These are phyloP conservation scores for Solenopsis invicta DNA, from an alignment of 1,140 invertebrate genomes.

Conservation along the genomic window DNA sequence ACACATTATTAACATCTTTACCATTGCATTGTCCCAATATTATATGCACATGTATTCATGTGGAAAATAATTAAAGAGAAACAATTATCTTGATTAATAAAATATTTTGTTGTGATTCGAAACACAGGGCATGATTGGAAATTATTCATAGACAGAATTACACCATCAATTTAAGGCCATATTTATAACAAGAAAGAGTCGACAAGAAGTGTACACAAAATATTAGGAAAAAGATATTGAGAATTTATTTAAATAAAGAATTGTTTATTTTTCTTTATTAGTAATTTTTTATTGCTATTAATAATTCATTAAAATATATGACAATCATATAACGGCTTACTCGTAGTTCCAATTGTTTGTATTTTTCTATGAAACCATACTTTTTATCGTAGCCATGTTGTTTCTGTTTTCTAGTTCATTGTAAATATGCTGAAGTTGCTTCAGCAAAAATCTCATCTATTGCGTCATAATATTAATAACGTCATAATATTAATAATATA, in stretches of 20 bases:
- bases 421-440: background rate
- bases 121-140: background rate
- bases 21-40: background rate
- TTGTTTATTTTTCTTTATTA: background rate
- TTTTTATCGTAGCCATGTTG: background rate
- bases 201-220: background rate
- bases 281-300: background rate
- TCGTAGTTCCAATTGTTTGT: background rate
- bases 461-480: background rate
- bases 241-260: background rate
- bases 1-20: no score
- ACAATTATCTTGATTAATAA: conserved; percentile 8
- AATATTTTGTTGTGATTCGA: background rate
- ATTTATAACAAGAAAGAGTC: background rate
- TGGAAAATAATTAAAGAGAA: background rate
- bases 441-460: background rate
- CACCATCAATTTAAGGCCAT: no score
- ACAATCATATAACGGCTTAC: conserved; percentile 17
- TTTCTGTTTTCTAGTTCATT: background rate
- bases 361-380: background rate
- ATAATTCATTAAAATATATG: background rate
- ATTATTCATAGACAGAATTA: background rate
- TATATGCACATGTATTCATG: background rate
- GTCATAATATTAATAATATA: no score
- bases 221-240: background rate